These are phyloP conservation scores for Caenorhabditis macrosperma DNA, from an alignment of 2,888 invertebrate genomes.

Conservation along the genomic window DNA sequence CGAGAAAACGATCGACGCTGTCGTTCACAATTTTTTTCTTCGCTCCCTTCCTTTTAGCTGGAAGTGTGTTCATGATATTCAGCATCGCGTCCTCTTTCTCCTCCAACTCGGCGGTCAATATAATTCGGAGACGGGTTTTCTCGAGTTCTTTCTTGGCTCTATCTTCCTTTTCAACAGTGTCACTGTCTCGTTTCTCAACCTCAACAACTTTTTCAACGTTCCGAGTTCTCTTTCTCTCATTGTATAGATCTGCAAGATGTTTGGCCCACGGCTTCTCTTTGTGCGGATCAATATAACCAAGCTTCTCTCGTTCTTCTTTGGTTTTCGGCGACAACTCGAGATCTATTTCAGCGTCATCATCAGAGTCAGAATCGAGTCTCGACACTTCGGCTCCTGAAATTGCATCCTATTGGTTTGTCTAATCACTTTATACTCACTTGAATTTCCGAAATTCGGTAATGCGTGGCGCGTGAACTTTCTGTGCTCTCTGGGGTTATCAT, in stretches of 20 bases:
- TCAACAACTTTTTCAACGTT: neutral
- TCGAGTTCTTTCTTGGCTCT: neutral
- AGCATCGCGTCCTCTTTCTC: too few species aligned
- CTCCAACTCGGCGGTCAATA: too few species aligned
- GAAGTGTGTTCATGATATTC: too few species aligned
- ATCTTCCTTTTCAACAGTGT: too few species aligned
- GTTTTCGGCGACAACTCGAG: neutral
- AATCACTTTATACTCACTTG: neutral
- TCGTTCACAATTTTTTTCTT: too few species aligned
- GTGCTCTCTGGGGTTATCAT: constrained; percentile 6
- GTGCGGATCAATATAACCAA: neutral
- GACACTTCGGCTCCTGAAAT: constrained; percentile 22
- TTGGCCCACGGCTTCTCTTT: constrained; percentile 10
- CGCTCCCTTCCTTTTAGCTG: too few species aligned
- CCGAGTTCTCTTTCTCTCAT: too few species aligned
- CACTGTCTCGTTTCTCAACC: neutral
- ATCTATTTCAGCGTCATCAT: neutral
- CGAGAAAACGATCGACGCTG: too few species aligned
- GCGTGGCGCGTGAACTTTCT: constrained; percentile 18
- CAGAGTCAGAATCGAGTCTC: constrained; percentile 30
- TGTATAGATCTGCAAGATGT: neutral
- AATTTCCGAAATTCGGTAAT: too few species aligned
- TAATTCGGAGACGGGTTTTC: too few species aligned
- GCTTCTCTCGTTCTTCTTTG: neutral
- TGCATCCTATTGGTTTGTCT: neutral